These are phyloP conservation scores for Drosophila pseudoobscura DNA, from an alignment of 1,140 invertebrate species.

Conservation along the genomic window DNA sequence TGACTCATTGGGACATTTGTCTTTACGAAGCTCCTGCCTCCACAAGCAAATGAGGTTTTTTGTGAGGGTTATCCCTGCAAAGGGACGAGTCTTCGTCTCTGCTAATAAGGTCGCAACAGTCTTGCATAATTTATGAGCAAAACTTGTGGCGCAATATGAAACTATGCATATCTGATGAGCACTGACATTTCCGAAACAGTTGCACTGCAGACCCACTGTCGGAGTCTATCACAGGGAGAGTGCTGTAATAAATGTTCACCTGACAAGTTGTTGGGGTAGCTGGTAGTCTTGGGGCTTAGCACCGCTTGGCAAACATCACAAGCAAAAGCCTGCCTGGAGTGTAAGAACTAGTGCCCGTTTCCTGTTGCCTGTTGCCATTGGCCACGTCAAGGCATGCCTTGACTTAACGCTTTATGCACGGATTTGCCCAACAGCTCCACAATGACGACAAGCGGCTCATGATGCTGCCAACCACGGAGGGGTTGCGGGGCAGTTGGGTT, in stretches of 20 bases:
- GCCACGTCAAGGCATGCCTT: slow-evolving; percentile 45
- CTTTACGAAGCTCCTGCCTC: slow-evolving; percentile 1
- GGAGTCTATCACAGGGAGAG: slow-evolving; percentile 6
- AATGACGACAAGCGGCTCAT: slow-evolving; percentile 51
- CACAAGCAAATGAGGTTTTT: slow-evolving; percentile 10
- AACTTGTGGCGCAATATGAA: slow-evolving; percentile 21
- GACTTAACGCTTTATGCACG: slow-evolving; percentile 73
- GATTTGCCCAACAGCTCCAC: slow-evolving; percentile 53
- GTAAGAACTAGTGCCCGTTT: slow-evolving; percentile 43
- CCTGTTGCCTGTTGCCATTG: slow-evolving; percentile 44
- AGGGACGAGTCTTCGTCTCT: slow-evolving; percentile 4
- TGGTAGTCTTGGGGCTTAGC: slow-evolving; percentile 54
- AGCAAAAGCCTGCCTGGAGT: slow-evolving; percentile 1
- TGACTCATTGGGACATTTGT: slow-evolving; percentile 42
- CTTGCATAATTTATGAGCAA: slow-evolving; percentile 56
- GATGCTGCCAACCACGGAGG: slow-evolving; percentile 29
- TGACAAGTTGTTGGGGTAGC: slow-evolving; percentile 28
- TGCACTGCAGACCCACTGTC: background rate
- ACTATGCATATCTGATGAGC: slow-evolving; percentile 61
- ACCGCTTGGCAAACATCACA: slow-evolving; percentile 48
- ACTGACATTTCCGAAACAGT: slow-evolving; percentile 28
- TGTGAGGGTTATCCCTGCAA: slow-evolving; percentile 4
- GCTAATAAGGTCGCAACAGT: slow-evolving; percentile 34
- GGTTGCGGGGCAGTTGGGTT: background rate
- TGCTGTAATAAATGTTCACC: slow-evolving; percentile 16